A percentile compares a stretch with the other conserved stretches of the same genome.
phyloP scores from a whole-genome alignment of 2,797 vertebrate genomes.

The Simalia tracyae region DNA sequence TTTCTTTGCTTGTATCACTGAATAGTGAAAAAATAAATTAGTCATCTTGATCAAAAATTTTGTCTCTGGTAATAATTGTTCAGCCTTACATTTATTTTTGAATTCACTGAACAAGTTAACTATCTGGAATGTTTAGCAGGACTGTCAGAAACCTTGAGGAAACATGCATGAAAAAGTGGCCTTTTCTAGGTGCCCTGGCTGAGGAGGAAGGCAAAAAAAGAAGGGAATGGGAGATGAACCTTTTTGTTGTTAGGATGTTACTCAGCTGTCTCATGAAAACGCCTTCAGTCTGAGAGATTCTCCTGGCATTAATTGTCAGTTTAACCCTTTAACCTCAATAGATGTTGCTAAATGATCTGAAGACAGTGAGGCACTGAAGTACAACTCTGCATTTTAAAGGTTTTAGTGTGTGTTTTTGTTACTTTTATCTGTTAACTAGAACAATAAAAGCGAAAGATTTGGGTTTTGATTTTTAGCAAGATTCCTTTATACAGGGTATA shows the following conservation, averaged over 20 bases:
- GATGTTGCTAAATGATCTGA: neutral
- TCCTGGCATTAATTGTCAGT: neutral
- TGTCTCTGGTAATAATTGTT: neutral
- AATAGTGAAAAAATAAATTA: neutral
- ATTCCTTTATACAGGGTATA: neutral
- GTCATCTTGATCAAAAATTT: neutral
- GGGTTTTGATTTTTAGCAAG: constrained; percentile 11
- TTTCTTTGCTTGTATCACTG: neutral
- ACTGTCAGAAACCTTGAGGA: neutral
- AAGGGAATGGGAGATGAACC: neutral
- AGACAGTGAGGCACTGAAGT: neutral
- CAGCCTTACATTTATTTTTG: neutral
- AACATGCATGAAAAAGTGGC: neutral
- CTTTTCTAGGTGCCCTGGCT: neutral
- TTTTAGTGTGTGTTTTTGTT: neutral
- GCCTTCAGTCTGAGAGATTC: too few relatives aligned
- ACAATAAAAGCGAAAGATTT: constrained; percentile 24
- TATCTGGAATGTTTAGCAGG: neutral
- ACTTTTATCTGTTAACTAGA: neutral
- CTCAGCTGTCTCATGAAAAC: neutral
- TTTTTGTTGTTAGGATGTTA: neutral
- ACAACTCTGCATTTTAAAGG: neutral
- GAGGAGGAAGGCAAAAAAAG: neutral
- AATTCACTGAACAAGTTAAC: neutral
- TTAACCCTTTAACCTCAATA: neutral